phyloP scores from a whole-genome alignment of 1,140 invertebrate genomes.

The Popillia japonica region DNA sequence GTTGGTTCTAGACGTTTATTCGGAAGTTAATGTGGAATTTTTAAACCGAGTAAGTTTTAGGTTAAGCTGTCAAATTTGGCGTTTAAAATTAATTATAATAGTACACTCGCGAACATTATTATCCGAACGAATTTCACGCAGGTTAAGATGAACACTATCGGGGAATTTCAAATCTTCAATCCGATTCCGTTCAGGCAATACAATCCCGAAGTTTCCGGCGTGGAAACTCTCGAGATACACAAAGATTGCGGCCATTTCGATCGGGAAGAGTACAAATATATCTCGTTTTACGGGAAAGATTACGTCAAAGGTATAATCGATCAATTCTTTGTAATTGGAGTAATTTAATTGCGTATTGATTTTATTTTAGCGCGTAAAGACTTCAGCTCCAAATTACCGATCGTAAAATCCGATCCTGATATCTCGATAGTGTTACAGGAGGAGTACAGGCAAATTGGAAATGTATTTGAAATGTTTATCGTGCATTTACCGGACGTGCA shows the following conservation, averaged over 20 bases:
- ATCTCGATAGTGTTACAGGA: slow-evolving; percentile 63
- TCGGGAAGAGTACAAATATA: slow-evolving; percentile 72
- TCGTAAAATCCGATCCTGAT: slow-evolving; percentile 71
- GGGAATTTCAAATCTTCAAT: slow-evolving; percentile 80
- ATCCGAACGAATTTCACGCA: slow-evolving; percentile 54
- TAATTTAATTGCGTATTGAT: slow-evolving; percentile 40
- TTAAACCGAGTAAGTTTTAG: slow-evolving; percentile 75
- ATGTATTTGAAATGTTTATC: slow-evolving; percentile 73
- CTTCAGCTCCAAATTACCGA: slow-evolving; percentile 66
- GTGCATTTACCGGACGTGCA: slow-evolving; percentile 67
- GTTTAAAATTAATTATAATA: slow-evolving; percentile 2
- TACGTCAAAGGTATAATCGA: slow-evolving; percentile 72
- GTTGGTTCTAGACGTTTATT: slow-evolving; percentile 70
- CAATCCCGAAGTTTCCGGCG: slow-evolving; percentile 71
- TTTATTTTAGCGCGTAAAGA: slow-evolving; percentile 69
- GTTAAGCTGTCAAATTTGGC: slow-evolving; percentile 36
- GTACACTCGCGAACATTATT: neutral
- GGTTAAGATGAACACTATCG: slow-evolving; percentile 87
- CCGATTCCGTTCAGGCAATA: slow-evolving; percentile 84
- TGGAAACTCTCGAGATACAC: slow-evolving; percentile 73
- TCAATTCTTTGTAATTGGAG: slow-evolving; percentile 19
- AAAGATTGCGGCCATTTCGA: slow-evolving; percentile 86
- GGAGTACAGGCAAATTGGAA: slow-evolving; percentile 55
- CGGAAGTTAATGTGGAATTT: slow-evolving; percentile 80
- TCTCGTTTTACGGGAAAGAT: slow-evolving; percentile 85